Percentiles rank a stretch among this genome's conserved stretches.
phyloP scores from a whole-genome alignment of 2,888 invertebrate genomes.

The Netelia inedita region DNA sequence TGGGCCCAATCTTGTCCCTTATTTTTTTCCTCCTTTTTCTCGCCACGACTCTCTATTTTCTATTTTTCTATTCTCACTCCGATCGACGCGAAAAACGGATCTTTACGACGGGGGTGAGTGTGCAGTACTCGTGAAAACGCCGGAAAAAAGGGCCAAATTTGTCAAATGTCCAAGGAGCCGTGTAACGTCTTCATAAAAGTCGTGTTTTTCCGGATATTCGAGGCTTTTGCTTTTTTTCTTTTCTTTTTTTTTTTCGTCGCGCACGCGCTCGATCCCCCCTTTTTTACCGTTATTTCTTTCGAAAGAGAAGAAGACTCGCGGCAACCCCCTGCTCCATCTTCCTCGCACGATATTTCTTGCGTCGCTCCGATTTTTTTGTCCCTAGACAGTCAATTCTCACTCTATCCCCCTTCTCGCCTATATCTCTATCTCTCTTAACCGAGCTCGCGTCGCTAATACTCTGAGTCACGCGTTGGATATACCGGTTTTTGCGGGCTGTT shows the following conservation, averaged over 20 bases:
- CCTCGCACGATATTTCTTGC: conserved; percentile 2
- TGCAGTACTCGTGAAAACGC: conserved; percentile 13
- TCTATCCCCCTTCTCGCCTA: conserved; percentile 12
- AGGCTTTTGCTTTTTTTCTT: conserved; percentile 16
- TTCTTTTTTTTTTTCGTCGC: conserved; percentile 18
- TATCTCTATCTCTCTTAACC: conserved; percentile 32
- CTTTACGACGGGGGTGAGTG: conserved; percentile 43
- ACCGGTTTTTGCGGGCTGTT: conserved; percentile 58
- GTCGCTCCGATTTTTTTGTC: conserved; percentile 2
- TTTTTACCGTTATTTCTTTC: conserved; percentile 59
- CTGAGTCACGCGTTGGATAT: conserved; percentile 60
- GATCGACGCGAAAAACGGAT: conserved; percentile 13
- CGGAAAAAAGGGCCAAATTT: conserved; percentile 78
- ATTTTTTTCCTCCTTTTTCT: background rate
- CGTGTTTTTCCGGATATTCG: conserved; percentile 57
- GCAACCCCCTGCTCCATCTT: background rate
- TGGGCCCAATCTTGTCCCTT: conserved; percentile 31
- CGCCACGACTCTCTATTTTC: conserved; percentile 8
- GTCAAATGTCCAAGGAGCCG: conserved; percentile 78
- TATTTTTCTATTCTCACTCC: background rate
- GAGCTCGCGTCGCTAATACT: conserved; percentile 43
- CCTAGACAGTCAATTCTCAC: conserved; percentile 47
- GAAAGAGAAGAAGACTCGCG: conserved; percentile 22
- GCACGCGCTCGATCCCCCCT: conserved; percentile 62
- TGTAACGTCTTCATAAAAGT: conserved; percentile 79